These are phyloP conservation scores for Pongo pygmaeus DNA, from an alignment of 2,113 vertebrate genomes.

Conservation along the genomic window DNA sequence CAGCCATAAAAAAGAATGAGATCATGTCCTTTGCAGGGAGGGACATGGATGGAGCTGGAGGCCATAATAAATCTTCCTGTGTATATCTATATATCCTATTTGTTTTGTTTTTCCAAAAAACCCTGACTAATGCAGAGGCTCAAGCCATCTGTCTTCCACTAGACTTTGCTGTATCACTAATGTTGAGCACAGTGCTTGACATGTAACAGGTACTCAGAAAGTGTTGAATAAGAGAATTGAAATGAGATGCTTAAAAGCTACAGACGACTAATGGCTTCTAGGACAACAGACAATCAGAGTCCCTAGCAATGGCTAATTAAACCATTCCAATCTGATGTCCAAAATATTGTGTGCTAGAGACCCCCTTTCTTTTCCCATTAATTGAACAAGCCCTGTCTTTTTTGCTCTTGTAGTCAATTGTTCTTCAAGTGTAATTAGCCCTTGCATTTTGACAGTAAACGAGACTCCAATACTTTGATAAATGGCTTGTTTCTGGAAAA, in stretches of 20 bases:
- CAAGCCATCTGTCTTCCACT: background rate
- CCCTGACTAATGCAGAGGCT: background rate
- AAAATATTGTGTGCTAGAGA: constrained; percentile 44
- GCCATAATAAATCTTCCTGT: background rate
- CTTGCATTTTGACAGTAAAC: constrained; percentile 82
- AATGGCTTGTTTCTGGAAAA: constrained; percentile 81
- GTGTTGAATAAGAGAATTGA: background rate
- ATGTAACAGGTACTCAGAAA: background rate
- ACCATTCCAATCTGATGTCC: constrained; percentile 58
- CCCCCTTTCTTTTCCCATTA: constrained; percentile 33
- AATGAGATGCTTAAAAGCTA: background rate
- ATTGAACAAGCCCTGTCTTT: constrained; percentile 68
- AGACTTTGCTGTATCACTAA: background rate
- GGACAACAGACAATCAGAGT: background rate
- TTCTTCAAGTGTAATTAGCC: constrained; percentile 83
- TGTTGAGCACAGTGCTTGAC: background rate
- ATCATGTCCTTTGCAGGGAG: too few relatives aligned
- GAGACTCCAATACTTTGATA: constrained; percentile 79
- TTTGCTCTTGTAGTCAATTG: constrained; percentile 76
- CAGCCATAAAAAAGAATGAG: too few relatives aligned
- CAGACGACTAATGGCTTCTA: constrained; percentile 47
- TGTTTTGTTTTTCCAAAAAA: background rate
- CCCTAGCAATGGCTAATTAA: constrained; percentile 54
- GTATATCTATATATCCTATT: background rate
- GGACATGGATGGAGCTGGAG: too few relatives aligned